phyloP scores from a whole-genome alignment of 2,797 vertebrate species.

The Lophius americanus region DNA sequence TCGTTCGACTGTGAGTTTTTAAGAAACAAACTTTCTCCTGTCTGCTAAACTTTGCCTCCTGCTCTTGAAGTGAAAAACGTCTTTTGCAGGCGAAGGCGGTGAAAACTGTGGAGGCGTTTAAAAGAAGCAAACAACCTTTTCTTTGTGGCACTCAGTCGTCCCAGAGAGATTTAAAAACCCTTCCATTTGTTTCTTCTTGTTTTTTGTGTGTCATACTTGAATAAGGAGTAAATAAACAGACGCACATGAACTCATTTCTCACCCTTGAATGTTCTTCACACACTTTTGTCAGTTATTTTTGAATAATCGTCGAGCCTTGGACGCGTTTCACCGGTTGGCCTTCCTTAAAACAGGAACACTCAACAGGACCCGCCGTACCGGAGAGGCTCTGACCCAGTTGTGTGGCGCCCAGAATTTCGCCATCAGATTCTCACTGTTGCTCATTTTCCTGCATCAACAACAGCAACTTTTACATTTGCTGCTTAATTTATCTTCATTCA shows the following conservation, averaged over 20 bases:
- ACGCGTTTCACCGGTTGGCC: no score
- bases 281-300: no score
- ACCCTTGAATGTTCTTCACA: background rate
- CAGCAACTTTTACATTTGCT: no score
- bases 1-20: no score
- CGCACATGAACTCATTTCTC: background rate
- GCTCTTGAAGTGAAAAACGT: constrained; percentile 33
- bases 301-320: background rate
- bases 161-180: constrained; percentile 21
- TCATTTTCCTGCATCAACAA: no score
- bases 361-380: no score
- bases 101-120: constrained; percentile 38
- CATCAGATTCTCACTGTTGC: no score
- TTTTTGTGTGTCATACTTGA: constrained; percentile 13
- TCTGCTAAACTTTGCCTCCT: constrained; percentile 42
- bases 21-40: background rate
- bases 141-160: constrained; percentile 13
- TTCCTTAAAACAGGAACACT: no score
- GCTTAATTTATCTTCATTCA: no score
- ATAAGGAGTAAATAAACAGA: constrained; percentile 8
- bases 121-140: constrained; percentile 20
- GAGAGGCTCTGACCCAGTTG: no score
- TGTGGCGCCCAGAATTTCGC: no score
- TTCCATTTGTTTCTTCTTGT: constrained; percentile 4
- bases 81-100: constrained; percentile 34